Evolutionary conservation across 1,140 invertebrate genomes (phyloP), one percentile per base, ranked within the genome.

Genomic region (Notospermus geniculatus): DNA sequence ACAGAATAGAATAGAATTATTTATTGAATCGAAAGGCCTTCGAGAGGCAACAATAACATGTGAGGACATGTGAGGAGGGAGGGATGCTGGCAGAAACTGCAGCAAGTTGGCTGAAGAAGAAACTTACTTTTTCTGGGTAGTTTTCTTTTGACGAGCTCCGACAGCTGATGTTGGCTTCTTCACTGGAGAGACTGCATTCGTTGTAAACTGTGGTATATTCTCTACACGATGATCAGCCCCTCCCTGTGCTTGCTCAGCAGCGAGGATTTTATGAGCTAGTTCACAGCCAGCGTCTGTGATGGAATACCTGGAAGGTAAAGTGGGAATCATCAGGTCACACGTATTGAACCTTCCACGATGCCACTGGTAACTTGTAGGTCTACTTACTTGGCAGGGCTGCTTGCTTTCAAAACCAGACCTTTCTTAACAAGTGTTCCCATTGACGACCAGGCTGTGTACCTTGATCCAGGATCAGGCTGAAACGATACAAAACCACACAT

Each of bases 391-490:
- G 84, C 75, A 61, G 87, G 86, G 72, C 80, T 84, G 58, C 84
- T 84, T 59, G 83, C 77, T 74, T 85, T 86, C 23, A 70, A 67
- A 1, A 91, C 84, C 19, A 89, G 79, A 1, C 83, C 83, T 78
- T 88, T 89, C 32, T 76, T 81, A 29, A 89, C 75, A 43, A 92
- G 79, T 28, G 80, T 83, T 23, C 79, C 83, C 85, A 91, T 89
- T 57, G 85, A 86, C 19, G 85, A 86, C 89, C 89, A 91, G 39
- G 86, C 87, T 60, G 85, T 88, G 71, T 89, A 89, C 5, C 73
- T 78, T 59, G 80, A 79, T 7, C 84, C 83, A 23, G 83, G 75
- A 59, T 85, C 83, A 39, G 82, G 75, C 79, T 83, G 80, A 23
- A 71, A 57, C 13, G 19, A 53, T 19, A 45, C 23, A 28, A 5